Percentiles rank a stretch among this genome's conserved stretches.
These are phyloP conservation scores for Agriopis marginaria DNA, from an alignment of 2,888 invertebrate species.

Conservation along the genomic window DNA sequence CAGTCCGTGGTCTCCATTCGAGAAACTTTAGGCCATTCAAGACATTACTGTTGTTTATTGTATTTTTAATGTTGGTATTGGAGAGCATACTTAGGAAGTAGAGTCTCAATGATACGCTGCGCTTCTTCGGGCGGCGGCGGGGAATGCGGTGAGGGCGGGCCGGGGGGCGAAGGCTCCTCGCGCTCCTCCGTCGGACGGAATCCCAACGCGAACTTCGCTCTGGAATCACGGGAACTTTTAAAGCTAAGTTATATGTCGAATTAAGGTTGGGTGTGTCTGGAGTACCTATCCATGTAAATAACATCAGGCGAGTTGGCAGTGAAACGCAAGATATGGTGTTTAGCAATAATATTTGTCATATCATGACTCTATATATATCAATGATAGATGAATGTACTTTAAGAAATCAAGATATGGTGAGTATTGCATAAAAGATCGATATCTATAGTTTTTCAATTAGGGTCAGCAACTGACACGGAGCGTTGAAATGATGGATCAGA, in stretches of 20 bases:
- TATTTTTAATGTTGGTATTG: background rate
- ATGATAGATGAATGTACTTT: no score
- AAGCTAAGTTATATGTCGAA: background rate
- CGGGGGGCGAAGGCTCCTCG: constrained; percentile 88
- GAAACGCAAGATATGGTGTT: no score
- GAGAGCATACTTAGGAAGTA: constrained; percentile 89
- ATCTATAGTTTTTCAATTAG: no score
- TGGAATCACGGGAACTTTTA: constrained; percentile 56
- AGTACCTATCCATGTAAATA: background rate
- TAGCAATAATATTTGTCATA: no score
- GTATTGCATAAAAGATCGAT: no score
- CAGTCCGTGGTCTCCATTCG: no score
- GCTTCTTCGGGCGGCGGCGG: constrained; percentile 93
- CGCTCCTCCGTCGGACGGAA: constrained; percentile 88
- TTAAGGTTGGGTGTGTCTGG: background rate
- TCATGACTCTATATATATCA: no score
- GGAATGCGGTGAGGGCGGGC: constrained; percentile 83
- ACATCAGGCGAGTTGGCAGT: background rate
- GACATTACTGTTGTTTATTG: background rate
- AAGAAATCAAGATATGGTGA: no score
- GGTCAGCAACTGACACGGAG: no score
- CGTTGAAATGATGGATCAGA: no score
- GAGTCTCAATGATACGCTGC: constrained; percentile 90
- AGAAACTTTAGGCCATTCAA: no score
- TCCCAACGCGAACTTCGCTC: constrained; percentile 90